Evolutionary conservation across 2,113 vertebrate species (phyloP).

Genomic region (Austrofundulus limnaeus): DNA sequence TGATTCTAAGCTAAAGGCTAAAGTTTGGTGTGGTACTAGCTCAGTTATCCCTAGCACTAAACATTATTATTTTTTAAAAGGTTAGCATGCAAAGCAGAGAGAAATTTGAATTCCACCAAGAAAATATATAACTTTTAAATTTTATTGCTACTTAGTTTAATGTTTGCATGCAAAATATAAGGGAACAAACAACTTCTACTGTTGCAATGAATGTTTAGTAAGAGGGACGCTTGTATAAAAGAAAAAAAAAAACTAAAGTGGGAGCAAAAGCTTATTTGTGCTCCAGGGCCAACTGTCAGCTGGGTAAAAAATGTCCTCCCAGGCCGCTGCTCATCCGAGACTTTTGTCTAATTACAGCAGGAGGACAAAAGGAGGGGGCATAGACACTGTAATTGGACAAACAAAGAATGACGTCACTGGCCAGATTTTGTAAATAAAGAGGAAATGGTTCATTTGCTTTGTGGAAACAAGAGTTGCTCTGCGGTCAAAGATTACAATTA

Average conservation of each 20-base stretch:
- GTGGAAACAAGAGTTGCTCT: slow-evolving; percentile 4
- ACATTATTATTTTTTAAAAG: too few species aligned
- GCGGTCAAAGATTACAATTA: neutral
- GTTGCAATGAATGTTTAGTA: too few species aligned
- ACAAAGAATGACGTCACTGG: slow-evolving; percentile 58
- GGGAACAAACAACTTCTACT: neutral
- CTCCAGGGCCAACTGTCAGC: slow-evolving; percentile 44
- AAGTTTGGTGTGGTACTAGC: too few species aligned
- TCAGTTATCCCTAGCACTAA: too few species aligned
- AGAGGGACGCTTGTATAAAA: too few species aligned
- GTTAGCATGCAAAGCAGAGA: too few species aligned
- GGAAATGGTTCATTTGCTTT: slow-evolving; percentile 26
- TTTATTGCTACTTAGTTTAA: too few species aligned
- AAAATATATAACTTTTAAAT: too few species aligned
- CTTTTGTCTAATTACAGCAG: slow-evolving; percentile 62
- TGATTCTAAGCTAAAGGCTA: too few species aligned
- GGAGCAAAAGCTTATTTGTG: slow-evolving; percentile 60
- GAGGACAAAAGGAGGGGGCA: slow-evolving; percentile 28
- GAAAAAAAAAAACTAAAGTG: slow-evolving; percentile 24
- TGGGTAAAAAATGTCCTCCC: slow-evolving; percentile 53
- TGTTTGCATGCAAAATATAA: too few species aligned
- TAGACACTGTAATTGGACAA: slow-evolving; percentile 37
- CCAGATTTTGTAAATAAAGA: slow-evolving; percentile 43
- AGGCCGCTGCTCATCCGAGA: slow-evolving; percentile 50
- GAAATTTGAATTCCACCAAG: too few species aligned